Evolutionary conservation across 2,888 invertebrate genomes (phyloP).

Genomic region (Nasonovia ribisnigri): DNA sequence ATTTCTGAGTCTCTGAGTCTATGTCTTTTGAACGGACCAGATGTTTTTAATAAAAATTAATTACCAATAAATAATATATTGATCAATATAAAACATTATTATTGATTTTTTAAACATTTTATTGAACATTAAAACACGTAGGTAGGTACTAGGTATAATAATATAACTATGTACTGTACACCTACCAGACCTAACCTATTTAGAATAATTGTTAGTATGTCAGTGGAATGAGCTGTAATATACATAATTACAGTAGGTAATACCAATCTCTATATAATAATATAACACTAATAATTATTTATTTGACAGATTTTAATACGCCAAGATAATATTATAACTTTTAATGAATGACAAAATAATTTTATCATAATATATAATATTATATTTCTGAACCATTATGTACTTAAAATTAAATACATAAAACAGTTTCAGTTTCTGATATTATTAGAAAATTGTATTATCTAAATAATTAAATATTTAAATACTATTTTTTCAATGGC

Average conservation of each 20-base stretch:
- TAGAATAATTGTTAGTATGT: background rate
- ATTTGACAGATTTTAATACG: background rate
- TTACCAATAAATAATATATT: background rate
- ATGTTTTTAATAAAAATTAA: background rate
- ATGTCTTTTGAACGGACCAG: background rate
- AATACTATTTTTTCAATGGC: background rate
- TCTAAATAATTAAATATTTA: conserved; percentile 3
- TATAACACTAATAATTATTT: background rate
- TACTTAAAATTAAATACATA: background rate
- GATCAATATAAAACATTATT: background rate
- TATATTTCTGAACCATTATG: background rate
- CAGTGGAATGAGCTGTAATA: background rate
- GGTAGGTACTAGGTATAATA: background rate
- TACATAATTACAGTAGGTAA: background rate
- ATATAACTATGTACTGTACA: background rate
- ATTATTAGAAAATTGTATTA: background rate
- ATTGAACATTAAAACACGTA: too few species aligned
- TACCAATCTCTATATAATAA: background rate
- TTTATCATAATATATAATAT: background rate
- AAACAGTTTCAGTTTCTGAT: background rate
- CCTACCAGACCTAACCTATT: background rate
- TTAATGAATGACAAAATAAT: background rate
- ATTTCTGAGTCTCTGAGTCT: background rate
- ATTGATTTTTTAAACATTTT: background rate
- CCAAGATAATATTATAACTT: background rate